A percentile compares a stretch with the other conserved stretches of the same genome.
Evolutionary conservation across 2,888 invertebrate genomes (phyloP).

Genomic region (Cerceris ruficornis): DNA sequence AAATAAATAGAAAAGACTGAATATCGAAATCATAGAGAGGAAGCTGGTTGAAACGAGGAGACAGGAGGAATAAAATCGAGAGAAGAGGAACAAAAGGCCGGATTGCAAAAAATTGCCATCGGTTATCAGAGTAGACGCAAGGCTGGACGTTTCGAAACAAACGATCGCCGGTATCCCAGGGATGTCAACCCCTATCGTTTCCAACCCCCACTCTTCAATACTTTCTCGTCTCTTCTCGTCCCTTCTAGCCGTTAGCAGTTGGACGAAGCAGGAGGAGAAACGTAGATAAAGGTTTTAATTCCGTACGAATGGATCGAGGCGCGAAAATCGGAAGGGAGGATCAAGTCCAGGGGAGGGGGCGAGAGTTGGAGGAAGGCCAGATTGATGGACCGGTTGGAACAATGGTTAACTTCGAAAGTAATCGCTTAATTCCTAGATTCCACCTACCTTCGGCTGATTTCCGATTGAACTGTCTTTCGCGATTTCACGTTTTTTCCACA

Average conservation of each 20-base stretch:
- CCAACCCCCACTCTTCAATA: background rate
- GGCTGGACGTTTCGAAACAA: constrained; percentile 51
- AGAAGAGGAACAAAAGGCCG: constrained; percentile 27
- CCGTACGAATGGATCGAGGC: constrained; percentile 66
- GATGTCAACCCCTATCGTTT: constrained; percentile 12
- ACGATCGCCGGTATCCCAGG: constrained; percentile 35
- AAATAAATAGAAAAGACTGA: background rate
- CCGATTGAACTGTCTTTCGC: constrained; percentile 52
- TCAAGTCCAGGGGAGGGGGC: constrained; percentile 20
- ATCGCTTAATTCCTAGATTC: constrained; percentile 68
- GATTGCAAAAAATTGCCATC: constrained; percentile 38
- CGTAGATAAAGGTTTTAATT: constrained; percentile 75
- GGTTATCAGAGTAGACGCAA: constrained; percentile 57
- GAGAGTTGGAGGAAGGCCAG: constrained; percentile 14
- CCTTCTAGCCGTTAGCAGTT: constrained; percentile 25
- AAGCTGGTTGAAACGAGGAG: constrained; percentile 7
- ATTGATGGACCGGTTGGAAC: constrained; percentile 67
- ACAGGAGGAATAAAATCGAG: constrained; percentile 11
- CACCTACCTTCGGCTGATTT: constrained; percentile 48
- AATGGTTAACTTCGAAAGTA: constrained; percentile 69
- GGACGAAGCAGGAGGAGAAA: constrained; percentile 55
- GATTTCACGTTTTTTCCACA: constrained; percentile 14
- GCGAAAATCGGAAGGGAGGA: constrained; percentile 60
- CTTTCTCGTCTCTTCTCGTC: constrained; percentile 16
- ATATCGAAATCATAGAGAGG: background rate